Base-by-base conservation (phyloP, 2,888 invertebrate species). In the Melikaiella ostensackeni region DNA sequence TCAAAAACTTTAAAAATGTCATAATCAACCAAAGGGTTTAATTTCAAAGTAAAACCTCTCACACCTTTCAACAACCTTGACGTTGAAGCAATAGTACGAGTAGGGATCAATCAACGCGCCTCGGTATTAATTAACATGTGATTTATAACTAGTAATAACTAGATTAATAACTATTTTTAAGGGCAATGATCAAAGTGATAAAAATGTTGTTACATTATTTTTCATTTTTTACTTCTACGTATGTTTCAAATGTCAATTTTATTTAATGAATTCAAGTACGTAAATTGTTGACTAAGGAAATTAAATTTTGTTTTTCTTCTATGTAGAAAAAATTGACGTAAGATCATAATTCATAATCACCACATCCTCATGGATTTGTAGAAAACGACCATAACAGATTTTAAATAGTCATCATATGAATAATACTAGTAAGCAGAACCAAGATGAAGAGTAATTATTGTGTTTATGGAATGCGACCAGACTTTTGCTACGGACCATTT, bases 401-500 rank as follows among this genome's bases (percentile, higher is more conserved):
- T 27, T 27, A 38, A 63, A 35, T 21, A n/a, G 21, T 5, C 1
- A 5, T 33, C n/a, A 11, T 33, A n/a, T 35, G 4, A 21, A 63
- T 30, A 66, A 42, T 46, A 19, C 66, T 55, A 70, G n/a, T 50
- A 50, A 13, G 24, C 5, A 50, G 8, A 19, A n/a, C 9, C 21
- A 24, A 21, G 30, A 21, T 30, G 46, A 70, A 50, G 24, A 66
- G 24, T 46, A 24, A 64, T 64, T 13, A 66, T 50, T 50, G 33
- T 50, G 30, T 70, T 70, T 70, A 30, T 30, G 70, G 50, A 70
- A 70, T 50, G 27, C 24, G 30, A 50, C 46, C 50, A 30, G 11
- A 11, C 46, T 8, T 33, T 50, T 70, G 33, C 50, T 50, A 30
- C 70, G n/a, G 33, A 30, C 70, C 46, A 70, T 70, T 70, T 50